Percentiles rank a stretch among this genome's conserved stretches.
Conservation (phyloP, 1,140 invertebrate genomes). For the Goniozus legneri region DNA sequence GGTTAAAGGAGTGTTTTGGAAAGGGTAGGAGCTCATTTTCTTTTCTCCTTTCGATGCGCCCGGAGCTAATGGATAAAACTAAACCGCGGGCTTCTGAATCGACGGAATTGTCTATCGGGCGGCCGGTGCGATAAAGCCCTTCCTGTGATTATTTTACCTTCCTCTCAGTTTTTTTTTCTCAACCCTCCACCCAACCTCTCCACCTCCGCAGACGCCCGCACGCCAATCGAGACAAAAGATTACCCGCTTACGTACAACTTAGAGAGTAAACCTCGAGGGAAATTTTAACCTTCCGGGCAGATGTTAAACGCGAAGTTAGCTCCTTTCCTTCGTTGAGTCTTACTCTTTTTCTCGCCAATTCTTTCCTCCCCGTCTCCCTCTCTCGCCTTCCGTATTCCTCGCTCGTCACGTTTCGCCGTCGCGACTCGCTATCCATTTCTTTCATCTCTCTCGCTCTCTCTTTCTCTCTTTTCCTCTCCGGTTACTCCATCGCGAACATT, state of each 20-base stretch:
- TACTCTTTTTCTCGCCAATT: conserved; percentile 3
- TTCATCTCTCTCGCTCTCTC: conserved; percentile 5
- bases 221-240: conserved; percentile 30
- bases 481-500: conserved; percentile 37
- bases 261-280: conserved; percentile 43
- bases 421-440: conserved; percentile 4
- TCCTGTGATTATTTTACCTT: conserved; percentile 27
- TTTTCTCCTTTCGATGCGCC: not conserved
- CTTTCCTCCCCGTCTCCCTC: conserved; percentile 2
- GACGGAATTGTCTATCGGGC: conserved; percentile 9
- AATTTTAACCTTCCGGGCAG: conserved; percentile 47
- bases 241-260: conserved; percentile 29
- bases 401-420: conserved; percentile 4
- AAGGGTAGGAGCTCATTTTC: conserved; percentile 6
- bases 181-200: too few relatives aligned
- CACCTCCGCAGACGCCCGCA: too few relatives aligned
- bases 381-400: not conserved
- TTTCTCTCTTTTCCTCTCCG: conserved; percentile 17
- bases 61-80: conserved; percentile 4
- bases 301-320: conserved; percentile 50
- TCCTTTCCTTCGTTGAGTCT: conserved; percentile 31
- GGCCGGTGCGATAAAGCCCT: conserved; percentile 28
- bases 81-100: not conserved
- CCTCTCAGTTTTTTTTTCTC: too few relatives aligned
- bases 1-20: too few relatives aligned